These are phyloP conservation scores for Regulus satrapa DNA, from an alignment of 2,113 vertebrate species.

Conservation along the genomic window DNA sequence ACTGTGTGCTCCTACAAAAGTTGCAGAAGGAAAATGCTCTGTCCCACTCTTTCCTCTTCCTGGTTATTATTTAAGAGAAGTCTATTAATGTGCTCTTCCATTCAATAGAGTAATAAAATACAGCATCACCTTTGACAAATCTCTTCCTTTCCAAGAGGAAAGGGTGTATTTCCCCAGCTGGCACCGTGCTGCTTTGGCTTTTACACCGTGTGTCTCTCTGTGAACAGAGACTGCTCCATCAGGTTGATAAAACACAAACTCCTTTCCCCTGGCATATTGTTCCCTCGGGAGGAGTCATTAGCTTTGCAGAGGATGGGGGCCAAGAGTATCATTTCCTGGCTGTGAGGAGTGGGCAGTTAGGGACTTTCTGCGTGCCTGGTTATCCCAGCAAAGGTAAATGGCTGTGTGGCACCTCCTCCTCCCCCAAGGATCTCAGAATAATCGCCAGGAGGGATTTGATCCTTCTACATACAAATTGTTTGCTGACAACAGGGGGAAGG, in stretches of 20 bases:
- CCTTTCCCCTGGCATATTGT: background rate
- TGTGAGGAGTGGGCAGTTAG: background rate
- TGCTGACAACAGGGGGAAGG: background rate
- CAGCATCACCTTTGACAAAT: constrained; percentile 23
- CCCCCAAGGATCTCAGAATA: background rate
- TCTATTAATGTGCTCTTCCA: background rate
- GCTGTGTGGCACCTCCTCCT: background rate
- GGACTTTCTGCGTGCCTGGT: background rate
- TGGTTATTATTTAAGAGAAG: constrained; percentile 18
- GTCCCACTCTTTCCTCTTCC: background rate
- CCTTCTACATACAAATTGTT: background rate
- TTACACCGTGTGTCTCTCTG: background rate
- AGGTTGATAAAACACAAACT: background rate
- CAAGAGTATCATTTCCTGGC: background rate
- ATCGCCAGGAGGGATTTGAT: background rate
- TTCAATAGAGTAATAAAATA: constrained; percentile 33
- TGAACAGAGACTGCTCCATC: background rate
- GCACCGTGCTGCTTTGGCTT: background rate
- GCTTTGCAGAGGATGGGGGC: background rate
- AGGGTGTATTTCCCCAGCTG: background rate
- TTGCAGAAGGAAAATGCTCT: background rate
- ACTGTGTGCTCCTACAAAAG: background rate
- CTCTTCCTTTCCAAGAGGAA: constrained; percentile 12
- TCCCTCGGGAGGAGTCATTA: background rate
- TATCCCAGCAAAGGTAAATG: background rate